Evolutionary conservation across 37 sponge, comb jelly and placozoan species (phyloP).

Genomic region (Aplysina aerophoba): DNA sequence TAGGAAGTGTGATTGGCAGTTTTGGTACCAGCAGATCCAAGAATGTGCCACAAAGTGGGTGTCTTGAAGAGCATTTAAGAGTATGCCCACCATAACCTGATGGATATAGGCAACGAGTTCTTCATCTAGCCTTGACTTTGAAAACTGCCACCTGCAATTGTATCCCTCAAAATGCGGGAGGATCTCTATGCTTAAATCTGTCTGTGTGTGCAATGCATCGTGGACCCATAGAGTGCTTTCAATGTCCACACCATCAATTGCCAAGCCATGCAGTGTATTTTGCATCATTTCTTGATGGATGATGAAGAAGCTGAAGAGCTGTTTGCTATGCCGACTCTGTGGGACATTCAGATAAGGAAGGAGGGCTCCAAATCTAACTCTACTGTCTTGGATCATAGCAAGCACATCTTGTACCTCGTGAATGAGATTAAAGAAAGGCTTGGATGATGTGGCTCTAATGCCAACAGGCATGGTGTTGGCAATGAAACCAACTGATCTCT

Average conservation of each 20-base stretch:
- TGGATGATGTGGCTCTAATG: background rate
- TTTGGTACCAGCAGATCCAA: background rate
- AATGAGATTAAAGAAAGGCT: background rate
- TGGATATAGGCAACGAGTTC: conserved; percentile 14
- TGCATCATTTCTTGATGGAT: conserved; percentile 10
- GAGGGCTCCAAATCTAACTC: background rate
- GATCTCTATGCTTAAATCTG: conserved; percentile 1
- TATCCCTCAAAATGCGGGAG: background rate
- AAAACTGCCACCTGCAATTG: conserved; percentile 16
- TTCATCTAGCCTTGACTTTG: background rate
- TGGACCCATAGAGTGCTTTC: background rate
- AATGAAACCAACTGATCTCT: conserved; percentile 5
- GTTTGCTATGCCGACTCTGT: background rate
- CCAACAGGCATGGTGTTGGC: conserved; percentile 36
- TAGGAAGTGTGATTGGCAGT: too few species aligned
- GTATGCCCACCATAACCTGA: background rate
- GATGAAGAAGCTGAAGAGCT: background rate
- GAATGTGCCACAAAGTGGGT: background rate
- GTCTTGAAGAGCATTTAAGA: background rate
- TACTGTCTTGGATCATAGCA: background rate
- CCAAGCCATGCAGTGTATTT: background rate
- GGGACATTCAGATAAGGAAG: background rate
- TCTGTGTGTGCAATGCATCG: conserved; percentile 4
- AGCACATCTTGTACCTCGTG: background rate
- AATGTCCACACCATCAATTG: background rate